These are phyloP conservation scores for Sipha maydis DNA, from an alignment of 2,888 invertebrate genomes.

Conservation along the genomic window DNA sequence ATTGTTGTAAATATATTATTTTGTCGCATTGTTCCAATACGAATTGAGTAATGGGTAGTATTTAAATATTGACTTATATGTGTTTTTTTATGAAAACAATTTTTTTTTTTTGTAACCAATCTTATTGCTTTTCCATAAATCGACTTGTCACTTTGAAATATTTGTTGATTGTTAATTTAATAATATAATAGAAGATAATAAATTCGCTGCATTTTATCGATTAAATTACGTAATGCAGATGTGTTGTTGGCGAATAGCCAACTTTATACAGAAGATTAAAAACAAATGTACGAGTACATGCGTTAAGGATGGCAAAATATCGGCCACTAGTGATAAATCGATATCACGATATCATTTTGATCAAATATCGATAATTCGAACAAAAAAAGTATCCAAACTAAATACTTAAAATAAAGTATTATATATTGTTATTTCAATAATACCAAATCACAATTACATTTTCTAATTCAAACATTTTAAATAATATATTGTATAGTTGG, in stretches of 20 bases:
- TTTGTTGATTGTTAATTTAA: background rate
- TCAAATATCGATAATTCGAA: too few species aligned
- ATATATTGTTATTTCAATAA: too few species aligned
- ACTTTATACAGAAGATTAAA: background rate
- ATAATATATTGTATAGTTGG: too few species aligned
- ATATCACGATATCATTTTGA: too few species aligned
- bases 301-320: too few species aligned
- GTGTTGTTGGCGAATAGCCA: background rate
- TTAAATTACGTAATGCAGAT: background rate
- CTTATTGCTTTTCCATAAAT: background rate
- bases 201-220: background rate
- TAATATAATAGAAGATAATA: background rate
- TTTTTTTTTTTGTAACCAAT: too few species aligned
- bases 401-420: too few species aligned
- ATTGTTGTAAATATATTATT: background rate
- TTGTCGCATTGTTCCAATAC: background rate
- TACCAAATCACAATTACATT: too few species aligned
- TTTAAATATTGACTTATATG: background rate
- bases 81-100: background rate
- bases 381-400: too few species aligned
- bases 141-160: background rate
- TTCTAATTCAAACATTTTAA: too few species aligned
- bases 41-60: background rate
- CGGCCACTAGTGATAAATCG: too few species aligned
- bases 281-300: too few species aligned